A percentile compares a stretch with the other conserved stretches of the same genome.
Conservation (phyloP, 2,113 vertebrate genomes). For the Ammodytes dubius region DNA sequence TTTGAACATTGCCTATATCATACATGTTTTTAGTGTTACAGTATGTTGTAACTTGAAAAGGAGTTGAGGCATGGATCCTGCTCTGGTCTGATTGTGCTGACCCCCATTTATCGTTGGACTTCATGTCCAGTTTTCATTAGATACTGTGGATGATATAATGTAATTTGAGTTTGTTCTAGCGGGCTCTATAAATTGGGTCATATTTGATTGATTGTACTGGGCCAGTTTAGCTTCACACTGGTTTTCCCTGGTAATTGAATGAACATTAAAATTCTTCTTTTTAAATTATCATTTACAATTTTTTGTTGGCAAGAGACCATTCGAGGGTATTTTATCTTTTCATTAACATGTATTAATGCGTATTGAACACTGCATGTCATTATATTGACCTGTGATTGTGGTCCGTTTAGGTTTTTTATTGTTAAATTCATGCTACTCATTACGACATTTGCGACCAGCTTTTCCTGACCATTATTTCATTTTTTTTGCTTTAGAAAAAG, state of each 20-base stretch:
- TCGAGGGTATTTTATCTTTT: too few species aligned
- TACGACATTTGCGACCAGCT: background rate
- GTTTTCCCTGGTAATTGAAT: background rate
- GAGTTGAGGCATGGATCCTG: background rate
- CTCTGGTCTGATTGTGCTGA: background rate
- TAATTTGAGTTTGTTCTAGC: constrained; percentile 3
- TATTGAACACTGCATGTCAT: too few species aligned
- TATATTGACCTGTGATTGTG: too few species aligned
- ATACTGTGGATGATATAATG: constrained; percentile 3
- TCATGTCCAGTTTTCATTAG: constrained; percentile 11
- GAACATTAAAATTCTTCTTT: background rate
- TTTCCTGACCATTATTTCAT: background rate
- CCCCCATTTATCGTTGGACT: constrained; percentile 1
- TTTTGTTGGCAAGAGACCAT: background rate
- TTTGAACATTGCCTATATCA: background rate
- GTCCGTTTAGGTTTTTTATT: background rate
- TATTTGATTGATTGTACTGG: constrained; percentile 6
- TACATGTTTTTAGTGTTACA: background rate
- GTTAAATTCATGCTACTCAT: background rate
- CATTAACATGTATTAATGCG: too few species aligned
- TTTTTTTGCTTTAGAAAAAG: background rate
- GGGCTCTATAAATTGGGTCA: constrained; percentile 1
- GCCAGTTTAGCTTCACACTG: background rate
- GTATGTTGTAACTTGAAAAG: background rate
- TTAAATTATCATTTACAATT: too few species aligned